A percentile compares a stretch with the other conserved stretches of the same genome.
phyloP scores from a whole-genome alignment of 2,113 vertebrate species.

The Paratilapia polleni region DNA sequence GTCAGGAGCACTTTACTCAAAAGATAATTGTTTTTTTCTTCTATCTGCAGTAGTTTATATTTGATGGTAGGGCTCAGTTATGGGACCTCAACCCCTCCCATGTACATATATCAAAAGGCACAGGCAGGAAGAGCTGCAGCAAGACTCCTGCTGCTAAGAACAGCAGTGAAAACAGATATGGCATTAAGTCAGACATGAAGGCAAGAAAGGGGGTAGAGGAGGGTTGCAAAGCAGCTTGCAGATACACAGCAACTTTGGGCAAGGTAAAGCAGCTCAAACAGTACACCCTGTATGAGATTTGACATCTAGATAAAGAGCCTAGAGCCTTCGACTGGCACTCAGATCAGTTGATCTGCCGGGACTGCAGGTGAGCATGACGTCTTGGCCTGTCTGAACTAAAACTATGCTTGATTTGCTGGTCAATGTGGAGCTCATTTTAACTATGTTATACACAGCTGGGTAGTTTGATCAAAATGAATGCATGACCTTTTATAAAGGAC shows the following conservation, averaged over 20 bases:
- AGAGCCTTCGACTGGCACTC: no score
- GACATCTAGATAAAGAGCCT: no score
- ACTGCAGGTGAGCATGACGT: accelerated
- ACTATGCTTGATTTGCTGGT: background rate
- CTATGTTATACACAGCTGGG: background rate
- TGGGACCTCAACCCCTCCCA: background rate
- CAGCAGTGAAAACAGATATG: background rate
- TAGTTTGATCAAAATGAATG: background rate
- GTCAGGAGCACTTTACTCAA: no score
- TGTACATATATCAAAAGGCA: background rate
- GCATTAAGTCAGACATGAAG: background rate
- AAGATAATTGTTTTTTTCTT: no score
- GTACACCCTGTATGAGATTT: background rate
- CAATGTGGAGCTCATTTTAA: background rate
- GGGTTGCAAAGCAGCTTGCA: background rate
- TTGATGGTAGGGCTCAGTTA: background rate
- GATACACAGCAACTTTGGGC: background rate
- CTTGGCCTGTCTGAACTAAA: background rate
- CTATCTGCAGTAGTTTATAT: background rate
- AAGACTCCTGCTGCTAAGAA: background rate
- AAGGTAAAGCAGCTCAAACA: background rate
- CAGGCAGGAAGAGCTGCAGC: background rate
- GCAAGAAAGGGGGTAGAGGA: background rate
- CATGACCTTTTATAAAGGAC: background rate
- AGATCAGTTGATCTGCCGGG: background rate